Evolutionary conservation across 2,888 invertebrate species (phyloP).

Genomic region (Venusia cambrica): DNA sequence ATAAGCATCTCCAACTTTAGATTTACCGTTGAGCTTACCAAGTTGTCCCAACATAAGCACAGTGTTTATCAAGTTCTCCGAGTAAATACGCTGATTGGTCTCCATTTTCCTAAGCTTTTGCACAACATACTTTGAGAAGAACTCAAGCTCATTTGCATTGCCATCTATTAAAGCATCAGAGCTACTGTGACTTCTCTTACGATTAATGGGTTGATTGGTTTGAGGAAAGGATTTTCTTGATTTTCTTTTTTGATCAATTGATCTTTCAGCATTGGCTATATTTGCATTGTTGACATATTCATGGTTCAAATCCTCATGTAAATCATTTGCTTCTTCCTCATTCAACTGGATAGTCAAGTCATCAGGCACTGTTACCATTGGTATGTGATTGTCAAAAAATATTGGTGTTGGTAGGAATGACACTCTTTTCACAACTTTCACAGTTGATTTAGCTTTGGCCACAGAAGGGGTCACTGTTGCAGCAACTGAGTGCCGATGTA

Average conservation of each 20-base stretch:
- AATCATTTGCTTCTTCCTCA: constrained; percentile 69
- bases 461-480: constrained; percentile 33
- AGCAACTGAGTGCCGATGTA: constrained; percentile 57
- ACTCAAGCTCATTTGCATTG: constrained; percentile 69
- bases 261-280: constrained; percentile 30
- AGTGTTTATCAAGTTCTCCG: constrained; percentile 75
- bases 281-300: constrained; percentile 48
- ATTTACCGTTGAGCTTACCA: constrained; percentile 66
- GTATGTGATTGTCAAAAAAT: constrained; percentile 69
- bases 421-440: constrained; percentile 66
- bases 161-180: constrained; percentile 41
- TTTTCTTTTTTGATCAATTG: constrained; percentile 44
- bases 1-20: constrained; percentile 59
- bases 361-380: constrained; percentile 75
- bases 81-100: constrained; percentile 73
- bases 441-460: constrained; percentile 48
- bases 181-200: constrained; percentile 49
- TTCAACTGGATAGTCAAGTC: constrained; percentile 75
- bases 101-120: constrained; percentile 74
- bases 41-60: constrained; percentile 73
- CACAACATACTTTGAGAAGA: constrained; percentile 73
- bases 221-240: constrained; percentile 39
- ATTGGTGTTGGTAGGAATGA: constrained; percentile 70
- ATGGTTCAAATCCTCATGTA: constrained; percentile 60
- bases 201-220: constrained; percentile 49